Evolutionary conservation across 2,113 vertebrate species (phyloP), one percentile per base, ranked within the genome.

Genomic region (Forbesichthys papilliferus): DNA sequence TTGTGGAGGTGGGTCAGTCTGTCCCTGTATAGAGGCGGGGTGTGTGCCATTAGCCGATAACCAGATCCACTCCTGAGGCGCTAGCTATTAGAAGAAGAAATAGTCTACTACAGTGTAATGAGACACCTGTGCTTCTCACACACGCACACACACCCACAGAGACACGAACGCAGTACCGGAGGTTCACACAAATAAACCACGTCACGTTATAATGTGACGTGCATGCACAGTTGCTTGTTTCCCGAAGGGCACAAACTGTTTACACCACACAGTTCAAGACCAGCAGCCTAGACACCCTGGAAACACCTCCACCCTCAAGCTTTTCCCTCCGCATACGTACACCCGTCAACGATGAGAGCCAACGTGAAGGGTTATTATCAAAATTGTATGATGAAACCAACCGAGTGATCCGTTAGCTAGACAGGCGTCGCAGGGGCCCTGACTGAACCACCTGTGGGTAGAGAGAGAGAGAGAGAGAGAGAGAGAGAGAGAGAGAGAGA

Each of bases 1-100:
- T 60, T 47, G 55, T 34, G 3, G 70, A 71, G 73, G 62, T 72
- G 80, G 80, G 86, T 86, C 84, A 83, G 33, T 71, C 68, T 74
- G 81, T 86, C 71, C 79, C 71, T 48, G 69, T 67, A 61, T 74
- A 62, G 76, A 69, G 8, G 11, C 0, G 10, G 53, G 66, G 55
- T 67, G 82, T 80, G 60, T 72, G 67, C 82, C 78, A 86, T 90
- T 87, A 88, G 78, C 57, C 61, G 61, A 78, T 67, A 80, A 86
- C 83, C 68, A 69, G 74, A 87, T 85, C 80, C 71, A 83, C 71
- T 81, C 74, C 77, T 69, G 71, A 76, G 80, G 69, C 69, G 65
- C 60, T 66, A 65, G 71, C 75, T 51, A 57, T 55, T 42, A 71
- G 70, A 66, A 54, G 67, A 63, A 61, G 57, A 63, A 79, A 70